Base-by-base conservation (phyloP, 2,888 invertebrate species). In the Coelinius sp. region DNA sequence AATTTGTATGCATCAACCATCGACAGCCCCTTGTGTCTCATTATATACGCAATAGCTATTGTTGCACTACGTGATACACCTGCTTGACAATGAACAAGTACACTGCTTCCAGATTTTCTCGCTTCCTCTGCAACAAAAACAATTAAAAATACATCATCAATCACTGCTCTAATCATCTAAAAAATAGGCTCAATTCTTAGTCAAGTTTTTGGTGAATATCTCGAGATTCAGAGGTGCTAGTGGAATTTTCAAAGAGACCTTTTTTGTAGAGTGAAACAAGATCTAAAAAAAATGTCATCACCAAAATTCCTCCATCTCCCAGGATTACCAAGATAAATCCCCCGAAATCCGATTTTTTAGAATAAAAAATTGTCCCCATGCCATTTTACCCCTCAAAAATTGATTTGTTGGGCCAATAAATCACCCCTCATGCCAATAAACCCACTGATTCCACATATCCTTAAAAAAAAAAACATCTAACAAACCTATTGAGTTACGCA, bases 31-130 rank as follows among this genome's bases (percentile, higher is more conserved):
- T 94, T 93, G 88, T 95, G 94, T 82, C 95, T 93, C 95, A 98
- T 97, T 81, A 97, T 92, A 89, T 96, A 98, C 63, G 97, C 97
- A 84, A 98, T 97, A 84, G 97, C 96, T 85, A 98, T 93, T 75
- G 97, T 97, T 75, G 97, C 97, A 77, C 97, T 97, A 78, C 97
- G 91, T 69, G 97, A 97, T 64, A 98, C 95, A 66, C 98, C 98
- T 65, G 97, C 97, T 84, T 97, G 97, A 88, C 98, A 98, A 88
- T 98, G 98, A 74, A 98, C 93, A 84, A 98, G 90, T 46, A 97
- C 95, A 82, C 93, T 92, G 84, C 89, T 91, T 82, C 90, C 94
- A 70, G 86, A 91, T 89, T 91, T 92, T 88, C 92, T 90, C 56
- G 93, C 93, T 86, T 92, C 92, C 86, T 94, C 94, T 94, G 91